Evolutionary conservation across 1,140 invertebrate species (phyloP), one percentile per base, ranked within the genome.

Genomic region (Drosophila leontia): DNA sequence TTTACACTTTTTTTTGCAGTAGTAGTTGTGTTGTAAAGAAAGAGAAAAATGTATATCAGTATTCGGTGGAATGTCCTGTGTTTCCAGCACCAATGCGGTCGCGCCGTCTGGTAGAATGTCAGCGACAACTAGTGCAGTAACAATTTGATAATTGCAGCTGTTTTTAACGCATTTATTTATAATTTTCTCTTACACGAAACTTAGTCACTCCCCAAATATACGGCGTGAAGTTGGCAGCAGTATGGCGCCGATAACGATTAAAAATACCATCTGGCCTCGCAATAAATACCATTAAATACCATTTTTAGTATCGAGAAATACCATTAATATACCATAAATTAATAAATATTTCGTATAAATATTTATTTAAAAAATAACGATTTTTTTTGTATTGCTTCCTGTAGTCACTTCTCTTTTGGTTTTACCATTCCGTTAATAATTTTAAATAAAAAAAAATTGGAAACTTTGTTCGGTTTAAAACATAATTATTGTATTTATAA

Each of bases 191-290:
- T 68, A 82, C 82, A 83, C 82, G 76, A 82, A 86, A 80, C 84
- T 87, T 88, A 88, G 84, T 90, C 84, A 88, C 85, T 88, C 85
- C 85, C 84, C 51, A 55, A 87, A 87, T 87, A 71, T 67, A 69
- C 58, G 62, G 71, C 58, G 48, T 55, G 74, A 81, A 78, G 80
- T 82, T 77, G 62, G 78, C 74, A 72, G 80, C 78, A 75, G 78
- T 80, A 80, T 70, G 47, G 59, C 59, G 78, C 62, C 61, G 63
- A 55, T 55, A 55, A 37, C 51, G 51, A 55, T 55, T 15, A n/a
- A 53, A 55, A 55, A 55, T 55, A 55, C 51, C 34, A 37, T 19
- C 2, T 13, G 7, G 12, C 12, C 34, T 3, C 4, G 8, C 19
- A 26, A 37, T 39, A 39, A 55, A 39, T 51, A 51, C 48, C 9